These are phyloP conservation scores for Macrotis lagotis DNA, from an alignment of 2,113 vertebrate species.

Conservation along the genomic window DNA sequence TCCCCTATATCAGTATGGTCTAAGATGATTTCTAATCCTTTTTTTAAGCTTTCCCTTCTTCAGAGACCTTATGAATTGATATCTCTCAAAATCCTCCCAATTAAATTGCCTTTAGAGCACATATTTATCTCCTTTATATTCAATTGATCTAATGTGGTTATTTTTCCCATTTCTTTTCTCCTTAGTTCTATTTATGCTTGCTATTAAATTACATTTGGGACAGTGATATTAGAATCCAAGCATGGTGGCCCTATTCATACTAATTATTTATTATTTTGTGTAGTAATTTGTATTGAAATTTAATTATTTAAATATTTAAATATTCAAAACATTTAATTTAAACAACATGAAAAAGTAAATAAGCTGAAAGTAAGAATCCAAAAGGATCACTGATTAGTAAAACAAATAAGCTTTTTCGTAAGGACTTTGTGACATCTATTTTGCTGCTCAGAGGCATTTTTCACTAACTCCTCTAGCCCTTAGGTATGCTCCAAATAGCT, in stretches of 20 bases:
- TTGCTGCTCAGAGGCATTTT: constrained; percentile 30
- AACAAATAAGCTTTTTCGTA: neutral
- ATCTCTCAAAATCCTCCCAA: neutral
- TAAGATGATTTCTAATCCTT: neutral
- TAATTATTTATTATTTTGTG: neutral
- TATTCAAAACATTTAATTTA: neutral
- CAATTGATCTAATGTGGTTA: neutral
- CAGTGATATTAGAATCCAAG: neutral
- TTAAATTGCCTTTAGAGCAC: neutral
- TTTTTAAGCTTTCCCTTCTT: neutral
- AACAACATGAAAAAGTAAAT: constrained; percentile 25
- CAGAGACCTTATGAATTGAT: neutral
- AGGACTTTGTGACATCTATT: constrained; percentile 19
- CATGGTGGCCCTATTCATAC: neutral
- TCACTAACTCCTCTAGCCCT: neutral
- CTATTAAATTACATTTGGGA: neutral
- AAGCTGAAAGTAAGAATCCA: neutral
- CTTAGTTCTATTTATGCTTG: neutral
- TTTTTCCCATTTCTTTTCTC: neutral
- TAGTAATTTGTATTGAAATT: neutral
- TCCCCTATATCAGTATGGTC: neutral
- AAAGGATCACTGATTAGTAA: neutral
- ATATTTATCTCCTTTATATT: neutral
- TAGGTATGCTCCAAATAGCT: constrained; percentile 56
- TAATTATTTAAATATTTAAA: too few relatives aligned